phyloP scores from a whole-genome alignment of 2,888 invertebrate species.

The Leuctra nigra region DNA sequence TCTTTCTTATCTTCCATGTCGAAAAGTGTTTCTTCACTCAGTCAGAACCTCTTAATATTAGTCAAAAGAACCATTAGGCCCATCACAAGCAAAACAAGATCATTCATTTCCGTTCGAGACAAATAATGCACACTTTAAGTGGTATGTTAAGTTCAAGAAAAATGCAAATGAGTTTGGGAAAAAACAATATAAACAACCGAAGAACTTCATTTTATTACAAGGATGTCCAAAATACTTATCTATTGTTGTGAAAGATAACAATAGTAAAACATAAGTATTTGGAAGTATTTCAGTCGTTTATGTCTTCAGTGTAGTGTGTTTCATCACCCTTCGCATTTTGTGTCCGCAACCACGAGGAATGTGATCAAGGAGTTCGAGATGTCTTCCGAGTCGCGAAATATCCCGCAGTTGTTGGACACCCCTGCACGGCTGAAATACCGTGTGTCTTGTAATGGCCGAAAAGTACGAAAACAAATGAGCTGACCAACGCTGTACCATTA shows the following conservation, averaged over 20 bases:
- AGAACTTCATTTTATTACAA: background rate
- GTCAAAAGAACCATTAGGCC: slow-evolving; percentile 4
- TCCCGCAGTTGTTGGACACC: background rate
- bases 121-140: slow-evolving; percentile 6
- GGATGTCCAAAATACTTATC: background rate
- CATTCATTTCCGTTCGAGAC: slow-evolving; percentile 2
- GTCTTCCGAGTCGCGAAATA: too few species aligned
- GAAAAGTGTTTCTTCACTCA: background rate
- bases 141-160: background rate
- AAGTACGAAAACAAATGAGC: background rate
- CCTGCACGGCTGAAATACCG: too few species aligned
- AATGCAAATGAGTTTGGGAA: slow-evolving; percentile 9
- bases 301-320: too few species aligned
- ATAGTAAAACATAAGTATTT: too few species aligned
- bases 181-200: background rate
- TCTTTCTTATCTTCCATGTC: slow-evolving; percentile 8
- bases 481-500: background rate
- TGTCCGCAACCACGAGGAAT: background rate
- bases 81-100: background rate
- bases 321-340: background rate
- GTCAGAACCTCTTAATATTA: slow-evolving; percentile 13
- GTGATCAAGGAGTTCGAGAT: background rate
- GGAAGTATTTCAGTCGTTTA: too few species aligned
- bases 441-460: background rate
- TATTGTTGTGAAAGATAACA: too few species aligned